Conservation (phyloP, 2,888 invertebrate species). For the Calliopum simillimum region DNA sequence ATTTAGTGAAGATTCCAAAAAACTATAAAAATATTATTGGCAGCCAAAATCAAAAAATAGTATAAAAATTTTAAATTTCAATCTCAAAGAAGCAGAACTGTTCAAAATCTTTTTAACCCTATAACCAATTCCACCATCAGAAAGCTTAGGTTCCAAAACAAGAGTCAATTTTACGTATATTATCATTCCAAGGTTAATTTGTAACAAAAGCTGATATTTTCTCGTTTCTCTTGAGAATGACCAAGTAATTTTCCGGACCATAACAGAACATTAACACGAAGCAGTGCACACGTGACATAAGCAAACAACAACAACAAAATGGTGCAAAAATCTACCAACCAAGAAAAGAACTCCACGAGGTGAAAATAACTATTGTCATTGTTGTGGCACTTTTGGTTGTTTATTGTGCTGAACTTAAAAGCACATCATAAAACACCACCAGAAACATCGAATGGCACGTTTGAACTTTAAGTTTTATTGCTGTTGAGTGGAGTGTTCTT, state of each 20-base stretch:
- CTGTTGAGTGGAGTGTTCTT: conserved; percentile 1
- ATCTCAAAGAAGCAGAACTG: too few species aligned
- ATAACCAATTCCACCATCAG: too few species aligned
- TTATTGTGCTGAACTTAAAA: not conserved
- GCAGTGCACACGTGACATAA: not conserved
- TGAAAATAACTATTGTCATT: not conserved
- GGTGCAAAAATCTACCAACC: not conserved
- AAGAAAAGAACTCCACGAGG: not conserved
- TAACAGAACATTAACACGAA: not conserved
- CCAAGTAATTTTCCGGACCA: not conserved
- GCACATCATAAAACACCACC: conserved; percentile 3
- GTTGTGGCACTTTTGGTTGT: not conserved
- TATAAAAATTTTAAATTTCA: too few species aligned
- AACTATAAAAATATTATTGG: too few species aligned
- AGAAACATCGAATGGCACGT: conserved; percentile 20
- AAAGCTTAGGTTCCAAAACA: too few species aligned
- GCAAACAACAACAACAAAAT: not conserved
- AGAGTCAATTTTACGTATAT: too few species aligned
- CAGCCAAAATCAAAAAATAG: not conserved
- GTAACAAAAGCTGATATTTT: too few species aligned
- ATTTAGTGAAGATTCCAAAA: too few species aligned
- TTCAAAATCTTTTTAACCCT: too few species aligned
- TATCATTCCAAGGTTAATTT: too few species aligned
- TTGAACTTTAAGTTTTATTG: conserved; percentile 27
- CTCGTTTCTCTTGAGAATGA: too few species aligned